Evolutionary conservation across 2,113 vertebrate genomes (phyloP).

Genomic region (Procavia capensis): DNA sequence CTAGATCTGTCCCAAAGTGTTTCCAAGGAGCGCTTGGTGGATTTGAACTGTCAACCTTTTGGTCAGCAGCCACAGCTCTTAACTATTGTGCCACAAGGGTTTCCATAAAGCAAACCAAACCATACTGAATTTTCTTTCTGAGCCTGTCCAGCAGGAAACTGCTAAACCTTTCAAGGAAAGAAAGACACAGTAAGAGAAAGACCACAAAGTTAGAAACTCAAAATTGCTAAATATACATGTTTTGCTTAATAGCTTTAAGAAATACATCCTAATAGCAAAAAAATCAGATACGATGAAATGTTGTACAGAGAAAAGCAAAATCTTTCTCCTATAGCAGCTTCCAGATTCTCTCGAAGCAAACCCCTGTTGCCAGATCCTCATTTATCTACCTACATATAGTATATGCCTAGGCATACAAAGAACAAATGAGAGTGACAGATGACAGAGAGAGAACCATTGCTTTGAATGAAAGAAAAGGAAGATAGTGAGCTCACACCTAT

Average conservation of each 20-base stretch:
- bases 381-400: background rate
- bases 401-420: background rate
- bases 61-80: too few relatives aligned
- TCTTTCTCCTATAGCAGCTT: background rate
- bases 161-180: background rate
- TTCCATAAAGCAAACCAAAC: too few relatives aligned
- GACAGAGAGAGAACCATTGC: background rate
- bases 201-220: background rate
- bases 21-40: too few relatives aligned
- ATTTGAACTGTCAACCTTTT: too few relatives aligned
- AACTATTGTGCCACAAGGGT: too few relatives aligned
- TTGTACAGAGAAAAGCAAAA: background rate
- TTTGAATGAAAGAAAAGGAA: background rate
- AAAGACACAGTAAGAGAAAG: background rate
- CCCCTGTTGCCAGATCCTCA: background rate
- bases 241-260: conserved; percentile 20
- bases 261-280: background rate
- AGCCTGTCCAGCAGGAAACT: background rate
- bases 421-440: background rate
- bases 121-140: background rate
- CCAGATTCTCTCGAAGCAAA: background rate
- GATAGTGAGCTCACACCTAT: background rate
- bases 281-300: background rate
- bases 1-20: too few relatives aligned
- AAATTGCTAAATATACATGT: background rate